phyloP scores from a whole-genome alignment of 2,888 invertebrate genomes.

The Thereva unica region DNA sequence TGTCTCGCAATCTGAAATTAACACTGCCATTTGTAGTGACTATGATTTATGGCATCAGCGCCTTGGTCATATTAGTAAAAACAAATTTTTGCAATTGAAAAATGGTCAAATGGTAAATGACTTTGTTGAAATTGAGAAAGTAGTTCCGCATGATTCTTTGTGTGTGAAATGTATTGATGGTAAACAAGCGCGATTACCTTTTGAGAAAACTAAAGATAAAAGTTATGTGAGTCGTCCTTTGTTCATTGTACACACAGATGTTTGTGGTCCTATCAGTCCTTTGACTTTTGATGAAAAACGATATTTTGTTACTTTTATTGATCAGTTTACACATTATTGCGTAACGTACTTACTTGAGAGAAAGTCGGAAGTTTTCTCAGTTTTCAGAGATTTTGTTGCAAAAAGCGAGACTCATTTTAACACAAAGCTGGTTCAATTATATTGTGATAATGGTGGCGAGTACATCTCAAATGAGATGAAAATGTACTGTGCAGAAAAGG shows the following conservation, averaged over 20 bases:
- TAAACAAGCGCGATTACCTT: constrained; percentile 40
- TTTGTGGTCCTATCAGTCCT: constrained; percentile 49
- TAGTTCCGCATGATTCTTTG: neutral
- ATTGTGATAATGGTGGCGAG: constrained; percentile 41
- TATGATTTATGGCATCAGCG: constrained; percentile 2
- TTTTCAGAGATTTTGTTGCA: constrained; percentile 44
- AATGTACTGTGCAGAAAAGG: constrained; percentile 46
- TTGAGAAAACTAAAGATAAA: constrained; percentile 44
- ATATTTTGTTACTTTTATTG: constrained; percentile 48
- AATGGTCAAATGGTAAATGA: constrained; percentile 17
- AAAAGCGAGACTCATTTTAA: constrained; percentile 45
- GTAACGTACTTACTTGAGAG: constrained; percentile 26
- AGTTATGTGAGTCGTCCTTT: constrained; percentile 46
- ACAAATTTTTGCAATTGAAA: constrained; percentile 28
- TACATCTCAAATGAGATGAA: constrained; percentile 46
- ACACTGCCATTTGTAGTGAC: too few species aligned
- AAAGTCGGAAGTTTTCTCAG: constrained; percentile 45
- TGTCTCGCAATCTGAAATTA: too few species aligned
- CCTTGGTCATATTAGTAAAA: constrained; percentile 19
- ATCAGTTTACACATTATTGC: constrained; percentile 48
- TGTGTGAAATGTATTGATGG: constrained; percentile 34
- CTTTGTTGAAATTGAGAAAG: neutral
- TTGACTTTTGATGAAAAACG: constrained; percentile 46
- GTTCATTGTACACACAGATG: constrained; percentile 49
- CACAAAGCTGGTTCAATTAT: constrained; percentile 46